These are phyloP conservation scores for Hemicrepidius hirtus DNA, from an alignment of 2,888 invertebrate genomes.

Conservation along the genomic window DNA sequence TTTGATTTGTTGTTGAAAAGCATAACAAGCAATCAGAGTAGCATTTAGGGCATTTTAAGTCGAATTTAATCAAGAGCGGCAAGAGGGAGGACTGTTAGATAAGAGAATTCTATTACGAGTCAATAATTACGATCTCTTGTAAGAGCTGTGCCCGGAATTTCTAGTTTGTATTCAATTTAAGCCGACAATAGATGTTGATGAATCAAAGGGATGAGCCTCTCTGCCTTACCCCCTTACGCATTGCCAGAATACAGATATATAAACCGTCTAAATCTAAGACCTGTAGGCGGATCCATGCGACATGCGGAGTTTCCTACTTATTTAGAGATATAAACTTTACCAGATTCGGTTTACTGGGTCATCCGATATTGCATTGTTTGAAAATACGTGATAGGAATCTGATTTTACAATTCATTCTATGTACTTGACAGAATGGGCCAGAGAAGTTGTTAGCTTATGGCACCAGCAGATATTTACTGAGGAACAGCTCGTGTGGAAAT, in stretches of 20 bases:
- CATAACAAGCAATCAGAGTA: constrained; percentile 16
- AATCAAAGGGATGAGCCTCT: constrained; percentile 67
- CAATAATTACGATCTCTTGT: constrained; percentile 69
- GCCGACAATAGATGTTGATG: constrained; percentile 68
- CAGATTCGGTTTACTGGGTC: constrained; percentile 40
- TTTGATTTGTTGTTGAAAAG: background rate
- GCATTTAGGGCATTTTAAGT: constrained; percentile 36
- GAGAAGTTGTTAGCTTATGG: background rate
- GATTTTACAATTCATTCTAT: constrained; percentile 16
- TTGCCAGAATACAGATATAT: constrained; percentile 58
- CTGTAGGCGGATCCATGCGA: constrained; percentile 19
- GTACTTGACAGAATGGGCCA: background rate
- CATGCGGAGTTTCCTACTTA: constrained; percentile 35
- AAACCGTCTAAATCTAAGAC: constrained; percentile 38
- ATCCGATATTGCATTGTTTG: constrained; percentile 35
- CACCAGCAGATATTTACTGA: background rate
- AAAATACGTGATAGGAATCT: constrained; percentile 39
- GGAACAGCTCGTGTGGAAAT: too few species aligned
- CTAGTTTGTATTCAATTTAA: constrained; percentile 69
- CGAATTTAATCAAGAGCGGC: constrained; percentile 41
- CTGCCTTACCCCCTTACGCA: constrained; percentile 60
- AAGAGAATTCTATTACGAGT: constrained; percentile 65
- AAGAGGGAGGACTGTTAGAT: constrained; percentile 38
- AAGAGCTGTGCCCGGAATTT: constrained; percentile 64
- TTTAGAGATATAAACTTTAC: constrained; percentile 36